Evolutionary conservation across 2,113 vertebrate species (phyloP).

Genomic region (Podocnemis expansa): DNA sequence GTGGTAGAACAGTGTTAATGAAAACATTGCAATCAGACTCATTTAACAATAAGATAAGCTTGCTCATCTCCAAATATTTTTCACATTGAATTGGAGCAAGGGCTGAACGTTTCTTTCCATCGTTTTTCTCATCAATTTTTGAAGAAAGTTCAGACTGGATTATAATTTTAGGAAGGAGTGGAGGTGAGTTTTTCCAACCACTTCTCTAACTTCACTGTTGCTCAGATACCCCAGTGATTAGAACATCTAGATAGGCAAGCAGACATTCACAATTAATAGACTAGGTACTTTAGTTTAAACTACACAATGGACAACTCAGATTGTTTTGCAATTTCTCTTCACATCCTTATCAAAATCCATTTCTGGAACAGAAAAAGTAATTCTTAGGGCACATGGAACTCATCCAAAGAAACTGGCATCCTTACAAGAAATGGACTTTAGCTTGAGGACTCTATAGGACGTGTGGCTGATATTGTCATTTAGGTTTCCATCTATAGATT

Average conservation of each 20-base stretch:
- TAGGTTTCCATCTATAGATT: background rate
- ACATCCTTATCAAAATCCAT: background rate
- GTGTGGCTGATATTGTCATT: background rate
- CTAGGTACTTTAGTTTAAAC: background rate
- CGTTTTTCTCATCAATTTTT: background rate
- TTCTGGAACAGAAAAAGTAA: background rate
- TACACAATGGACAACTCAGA: background rate
- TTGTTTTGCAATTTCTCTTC: background rate
- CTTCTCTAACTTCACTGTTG: constrained; percentile 6
- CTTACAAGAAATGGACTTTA: background rate
- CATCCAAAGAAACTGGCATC: background rate
- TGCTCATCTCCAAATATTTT: background rate
- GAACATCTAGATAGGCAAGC: background rate
- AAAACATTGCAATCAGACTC: background rate
- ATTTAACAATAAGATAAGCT: background rate
- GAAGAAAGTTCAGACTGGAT: background rate
- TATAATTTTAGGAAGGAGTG: background rate
- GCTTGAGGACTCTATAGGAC: background rate
- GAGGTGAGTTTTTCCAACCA: background rate
- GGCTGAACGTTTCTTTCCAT: background rate
- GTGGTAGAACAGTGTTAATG: background rate
- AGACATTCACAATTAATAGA: background rate
- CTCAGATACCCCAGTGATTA: constrained; percentile 5
- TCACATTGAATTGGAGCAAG: background rate
- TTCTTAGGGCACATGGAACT: background rate